Percentiles rank a stretch among this genome's conserved stretches.
Conservation (phyloP, 2,888 invertebrate species). For the Melinopterus prodromus region DNA sequence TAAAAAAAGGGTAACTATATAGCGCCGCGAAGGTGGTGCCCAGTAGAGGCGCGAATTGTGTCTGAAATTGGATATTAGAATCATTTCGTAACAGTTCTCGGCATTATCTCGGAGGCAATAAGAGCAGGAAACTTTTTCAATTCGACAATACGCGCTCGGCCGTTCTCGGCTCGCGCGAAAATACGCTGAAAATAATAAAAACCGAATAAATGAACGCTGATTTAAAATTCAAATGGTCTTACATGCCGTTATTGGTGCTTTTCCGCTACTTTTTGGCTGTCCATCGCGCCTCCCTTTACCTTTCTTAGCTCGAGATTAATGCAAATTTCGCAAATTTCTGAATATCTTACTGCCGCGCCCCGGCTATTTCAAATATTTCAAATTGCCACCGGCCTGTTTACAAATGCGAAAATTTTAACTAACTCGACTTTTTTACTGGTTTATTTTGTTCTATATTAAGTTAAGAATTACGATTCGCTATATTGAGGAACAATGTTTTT, state of each 20-base stretch:
- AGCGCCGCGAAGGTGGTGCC: background rate
- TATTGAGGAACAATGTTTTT: no score
- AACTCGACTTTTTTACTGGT: background rate
- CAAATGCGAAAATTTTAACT: background rate
- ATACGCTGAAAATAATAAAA: constrained; percentile 42
- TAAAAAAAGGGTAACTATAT: background rate
- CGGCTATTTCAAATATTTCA: constrained; percentile 14
- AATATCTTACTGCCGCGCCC: constrained; percentile 14
- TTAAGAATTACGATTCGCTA: no score
- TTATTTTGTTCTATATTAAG: background rate
- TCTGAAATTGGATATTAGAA: constrained; percentile 36
- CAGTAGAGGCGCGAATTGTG: background rate
- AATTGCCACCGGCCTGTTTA: background rate
- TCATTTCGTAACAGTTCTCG: constrained; percentile 41
- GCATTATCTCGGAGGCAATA: constrained; percentile 47
- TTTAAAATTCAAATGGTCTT: constrained; percentile 49
- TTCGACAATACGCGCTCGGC: constrained; percentile 43
- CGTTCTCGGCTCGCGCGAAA: constrained; percentile 22
- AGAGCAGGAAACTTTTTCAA: constrained; percentile 48
- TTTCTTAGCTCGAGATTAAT: background rate
- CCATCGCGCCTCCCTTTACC: background rate
- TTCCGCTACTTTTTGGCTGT: background rate
- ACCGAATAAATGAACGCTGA: constrained; percentile 42
- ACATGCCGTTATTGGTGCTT: constrained; percentile 34
- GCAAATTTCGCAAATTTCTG: constrained; percentile 22